These are phyloP conservation scores for Nansenia antarctica DNA, from an alignment of 2,113 vertebrate species.

Conservation along the genomic window DNA sequence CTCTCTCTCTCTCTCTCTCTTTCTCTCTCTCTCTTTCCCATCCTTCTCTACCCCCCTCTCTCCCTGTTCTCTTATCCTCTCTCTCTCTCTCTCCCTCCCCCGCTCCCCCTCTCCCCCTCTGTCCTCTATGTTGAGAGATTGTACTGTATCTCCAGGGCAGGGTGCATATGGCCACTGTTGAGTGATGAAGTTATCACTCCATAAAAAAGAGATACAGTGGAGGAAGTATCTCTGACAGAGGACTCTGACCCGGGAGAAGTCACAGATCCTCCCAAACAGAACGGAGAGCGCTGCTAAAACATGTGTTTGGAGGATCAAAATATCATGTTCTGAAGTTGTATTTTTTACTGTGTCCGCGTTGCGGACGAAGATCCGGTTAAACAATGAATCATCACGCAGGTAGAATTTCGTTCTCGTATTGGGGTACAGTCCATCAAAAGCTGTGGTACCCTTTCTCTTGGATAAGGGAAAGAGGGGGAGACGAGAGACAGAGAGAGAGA, in stretches of 20 bases:
- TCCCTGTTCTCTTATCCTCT: constrained; percentile 26
- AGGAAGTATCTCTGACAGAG: background rate
- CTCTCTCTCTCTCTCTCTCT: constrained; percentile 18
- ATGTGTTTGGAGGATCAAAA: too few species aligned
- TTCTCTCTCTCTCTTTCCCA: background rate
- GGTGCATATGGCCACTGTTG: background rate
- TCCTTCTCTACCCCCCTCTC: constrained; percentile 2
- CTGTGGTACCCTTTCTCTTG: background rate
- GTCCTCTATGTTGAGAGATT: background rate
- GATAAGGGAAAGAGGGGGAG: too few species aligned
- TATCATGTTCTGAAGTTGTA: too few species aligned
- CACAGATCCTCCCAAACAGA: background rate
- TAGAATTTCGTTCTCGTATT: too few species aligned
- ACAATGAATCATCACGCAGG: too few species aligned
- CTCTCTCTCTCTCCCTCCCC: background rate
- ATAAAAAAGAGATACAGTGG: constrained; percentile 19
- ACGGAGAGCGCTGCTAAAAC: background rate
- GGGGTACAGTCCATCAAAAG: too few species aligned
- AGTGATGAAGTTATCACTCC: constrained; percentile 26
- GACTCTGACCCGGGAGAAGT: constrained; percentile 13
- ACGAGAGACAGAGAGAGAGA: too few species aligned
- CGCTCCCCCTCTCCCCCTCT: constrained; percentile 23
- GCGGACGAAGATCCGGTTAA: too few species aligned
- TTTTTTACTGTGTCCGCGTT: too few species aligned
- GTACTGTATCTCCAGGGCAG: background rate